These are phyloP conservation scores for Heliconius hermathena DNA, from an alignment of 1,140 invertebrate genomes.

Conservation along the genomic window DNA sequence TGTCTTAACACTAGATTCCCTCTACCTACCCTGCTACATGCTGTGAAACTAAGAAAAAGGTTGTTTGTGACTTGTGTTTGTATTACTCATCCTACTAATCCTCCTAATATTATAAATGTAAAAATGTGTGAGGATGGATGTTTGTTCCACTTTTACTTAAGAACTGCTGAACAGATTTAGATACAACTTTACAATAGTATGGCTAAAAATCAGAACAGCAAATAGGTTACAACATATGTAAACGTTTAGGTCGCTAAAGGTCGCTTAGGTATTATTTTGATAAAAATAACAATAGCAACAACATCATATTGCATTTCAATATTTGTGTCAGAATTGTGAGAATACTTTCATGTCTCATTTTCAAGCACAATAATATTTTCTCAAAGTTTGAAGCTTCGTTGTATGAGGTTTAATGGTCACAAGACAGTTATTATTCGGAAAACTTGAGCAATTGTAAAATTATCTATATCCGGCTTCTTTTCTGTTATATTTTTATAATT, in stretches of 20 bases:
- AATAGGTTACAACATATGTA: too few species aligned
- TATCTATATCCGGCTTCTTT: not conserved
- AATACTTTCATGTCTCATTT: not conserved
- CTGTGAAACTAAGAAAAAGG: too few species aligned
- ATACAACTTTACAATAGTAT: not conserved
- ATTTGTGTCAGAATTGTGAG: not conserved
- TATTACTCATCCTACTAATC: too few species aligned
- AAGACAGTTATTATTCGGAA: slow-evolving; percentile 15
- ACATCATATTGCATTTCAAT: not conserved
- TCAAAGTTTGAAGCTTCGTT: slow-evolving; percentile 7
- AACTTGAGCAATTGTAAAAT: slow-evolving; percentile 8
- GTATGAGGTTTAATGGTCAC: slow-evolving; percentile 12
- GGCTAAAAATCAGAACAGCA: not conserved
- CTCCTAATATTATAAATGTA: too few species aligned
- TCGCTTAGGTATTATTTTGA: too few species aligned
- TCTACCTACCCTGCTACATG: too few species aligned
- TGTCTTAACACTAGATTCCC: too few species aligned
- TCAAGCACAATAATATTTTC: slow-evolving; percentile 17
- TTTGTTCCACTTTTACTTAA: not conserved
- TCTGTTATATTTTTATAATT: not conserved
- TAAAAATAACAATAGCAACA: not conserved
- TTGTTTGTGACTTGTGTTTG: too few species aligned
- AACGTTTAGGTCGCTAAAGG: too few species aligned
- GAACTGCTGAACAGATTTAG: not conserved
- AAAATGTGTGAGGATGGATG: too few species aligned